Evolutionary conservation across 2,113 vertebrate genomes (phyloP).

Genomic region (Eubucco bourcierii): DNA sequence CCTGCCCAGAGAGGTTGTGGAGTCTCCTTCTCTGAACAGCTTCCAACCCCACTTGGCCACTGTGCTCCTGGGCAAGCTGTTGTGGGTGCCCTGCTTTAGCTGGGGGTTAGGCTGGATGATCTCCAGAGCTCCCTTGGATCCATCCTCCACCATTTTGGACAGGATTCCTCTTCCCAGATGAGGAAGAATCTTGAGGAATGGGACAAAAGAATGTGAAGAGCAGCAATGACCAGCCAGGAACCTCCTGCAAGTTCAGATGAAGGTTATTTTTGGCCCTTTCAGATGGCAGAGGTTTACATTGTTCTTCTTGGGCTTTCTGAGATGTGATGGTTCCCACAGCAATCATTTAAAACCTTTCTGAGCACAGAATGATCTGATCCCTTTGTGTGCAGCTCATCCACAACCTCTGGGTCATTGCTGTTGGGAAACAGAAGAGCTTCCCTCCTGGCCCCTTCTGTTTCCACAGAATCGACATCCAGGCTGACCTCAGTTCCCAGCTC

Average conservation of each 20-base stretch:
- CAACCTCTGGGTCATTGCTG: neutral
- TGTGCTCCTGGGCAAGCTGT: too few relatives aligned
- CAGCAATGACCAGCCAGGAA: fast-evolving
- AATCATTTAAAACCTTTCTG: neutral
- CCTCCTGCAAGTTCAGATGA: neutral
- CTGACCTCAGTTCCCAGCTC: neutral
- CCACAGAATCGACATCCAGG: too few relatives aligned
- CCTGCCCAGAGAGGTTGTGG: too few relatives aligned
- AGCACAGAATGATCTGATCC: neutral
- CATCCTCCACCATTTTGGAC: neutral
- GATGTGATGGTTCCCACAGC: neutral
- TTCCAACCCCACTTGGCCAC: too few relatives aligned
- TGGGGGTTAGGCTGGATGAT: too few relatives aligned
- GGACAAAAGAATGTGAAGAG: neutral
- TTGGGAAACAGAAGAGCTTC: neutral
- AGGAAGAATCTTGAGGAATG: neutral
- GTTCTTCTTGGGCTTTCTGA: neutral
- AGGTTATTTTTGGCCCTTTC: neutral
- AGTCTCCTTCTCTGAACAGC: too few relatives aligned
- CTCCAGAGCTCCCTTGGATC: too few relatives aligned
- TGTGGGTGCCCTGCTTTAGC: too few relatives aligned
- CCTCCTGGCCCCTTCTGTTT: neutral
- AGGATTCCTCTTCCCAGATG: neutral
- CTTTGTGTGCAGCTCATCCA: neutral
- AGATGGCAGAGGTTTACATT: neutral